Evolutionary conservation across 1,140 invertebrate genomes (phyloP), one percentile per base, ranked within the genome.

Genomic region (Bombus consobrinus): DNA sequence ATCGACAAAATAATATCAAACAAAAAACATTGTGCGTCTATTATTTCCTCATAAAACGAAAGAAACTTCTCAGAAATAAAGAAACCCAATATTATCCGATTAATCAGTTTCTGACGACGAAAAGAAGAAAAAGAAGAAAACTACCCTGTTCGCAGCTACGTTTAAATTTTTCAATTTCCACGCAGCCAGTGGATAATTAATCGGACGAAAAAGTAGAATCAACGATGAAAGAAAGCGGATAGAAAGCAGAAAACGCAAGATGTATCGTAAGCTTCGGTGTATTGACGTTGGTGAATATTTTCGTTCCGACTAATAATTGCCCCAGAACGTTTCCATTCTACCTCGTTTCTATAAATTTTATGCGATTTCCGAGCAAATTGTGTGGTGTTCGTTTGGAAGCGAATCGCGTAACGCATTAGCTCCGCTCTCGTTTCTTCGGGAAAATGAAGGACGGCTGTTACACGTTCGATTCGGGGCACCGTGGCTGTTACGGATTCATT

Each of bases 291-390:
- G n/a, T 15, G 37, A 47, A 47, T 79, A 62, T 68, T 79, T 28
- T 22, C 32, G 77, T 25, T 32, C 47, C 25, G 8, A 13, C 34
- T 34, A 69, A 80, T 80, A 80, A 69, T 68, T 68, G 32, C 25
- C 25, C 3, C 22, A 22, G n/a, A n/a, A 37, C n/a, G 37, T 80
- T 80, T 53, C 13, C 34, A n/a, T 53, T 69, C 69, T 39, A 57
- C 34, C 37, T 25, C 25, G 39, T 59, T 80, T 47, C 64, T 53
- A 43, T 53, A 53, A 80, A 69, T 69, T 69, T 53, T 80, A 39
- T 53, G 25, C 66, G 18, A 69, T 80, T 80, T 53, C 15, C 13
- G 1, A 10, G 43, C 13, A 80, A 39, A 47, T 28, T 79, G 32
- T 22, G 25, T 15, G 8, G 22, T 8, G 2, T 43, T 25, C 53